Conservation (phyloP, 2,888 invertebrate genomes). For the Microplitis deprimator region DNA sequence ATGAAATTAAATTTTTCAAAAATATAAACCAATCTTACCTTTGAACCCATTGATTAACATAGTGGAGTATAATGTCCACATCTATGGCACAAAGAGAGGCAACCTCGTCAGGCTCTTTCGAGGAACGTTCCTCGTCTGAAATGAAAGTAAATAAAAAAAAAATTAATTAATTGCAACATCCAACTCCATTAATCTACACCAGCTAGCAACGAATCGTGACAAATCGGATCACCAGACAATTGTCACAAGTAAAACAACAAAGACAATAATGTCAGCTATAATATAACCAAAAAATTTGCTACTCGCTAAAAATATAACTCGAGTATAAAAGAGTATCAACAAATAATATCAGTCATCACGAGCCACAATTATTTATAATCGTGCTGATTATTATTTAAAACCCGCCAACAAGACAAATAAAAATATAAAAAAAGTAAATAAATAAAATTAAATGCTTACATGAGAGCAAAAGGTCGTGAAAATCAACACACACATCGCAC, state of each 20-base stretch:
- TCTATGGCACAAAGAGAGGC: slow-evolving; percentile 84
- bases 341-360: background rate
- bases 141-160: slow-evolving; percentile 54
- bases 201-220: too few relatives aligned
- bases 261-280: background rate
- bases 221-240: background rate
- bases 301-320: background rate
- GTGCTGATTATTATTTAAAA: background rate
- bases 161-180: too few relatives aligned
- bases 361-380: background rate
- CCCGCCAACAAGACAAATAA: slow-evolving; percentile 17
- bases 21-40: slow-evolving; percentile 74
- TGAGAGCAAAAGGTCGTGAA: slow-evolving; percentile 90
- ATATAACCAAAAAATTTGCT: slow-evolving; percentile 12
- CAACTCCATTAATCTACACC: too few relatives aligned
- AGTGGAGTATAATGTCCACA: slow-evolving; percentile 86
- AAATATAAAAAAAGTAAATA: background rate
- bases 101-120: slow-evolving; percentile 84
- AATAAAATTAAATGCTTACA: slow-evolving; percentile 76
- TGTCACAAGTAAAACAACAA: background rate
- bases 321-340: background rate
- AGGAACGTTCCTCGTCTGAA: slow-evolving; percentile 85
- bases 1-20: slow-evolving; percentile 35
- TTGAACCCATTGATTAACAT: slow-evolving; percentile 91
- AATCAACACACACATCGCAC: slow-evolving; percentile 97